Base-by-base conservation (phyloP, 2,888 invertebrate species). In the Apamea anceps region DNA sequence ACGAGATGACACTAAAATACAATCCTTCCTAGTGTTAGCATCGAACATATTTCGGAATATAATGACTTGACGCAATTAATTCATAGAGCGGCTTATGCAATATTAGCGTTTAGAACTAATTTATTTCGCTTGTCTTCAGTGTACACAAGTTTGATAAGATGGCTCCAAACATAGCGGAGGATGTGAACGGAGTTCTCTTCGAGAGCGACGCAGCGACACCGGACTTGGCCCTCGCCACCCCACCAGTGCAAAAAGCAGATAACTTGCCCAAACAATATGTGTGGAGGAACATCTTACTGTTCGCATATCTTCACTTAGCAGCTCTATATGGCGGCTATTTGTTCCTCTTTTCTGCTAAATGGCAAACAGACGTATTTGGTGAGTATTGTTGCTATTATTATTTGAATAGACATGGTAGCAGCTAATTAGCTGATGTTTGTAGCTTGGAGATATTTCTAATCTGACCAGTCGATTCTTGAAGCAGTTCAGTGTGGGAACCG, bases 281-380 rank as follows among this genome's bases (percentile, higher is more conserved):
- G 13, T 99, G 99, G 99, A 97, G 98, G 87, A 99, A 99, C 93
- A 98, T 99, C 72, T 94, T 98, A n/a, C 97, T 98, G 1, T 99
- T 99, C 92, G 95, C 97, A 15, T 98, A 98, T 92, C 97, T 99
- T 82, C 99, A 99, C 93, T 63, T 98, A 72, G 98, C 98, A 5
- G 98, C 98, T 0, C 76, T 98, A 0, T 98, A 98, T 92, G 99
- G 99, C 74, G 93, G 98, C 8, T 98, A 98, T 94, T 97, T 98
- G 32, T 97, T 98, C 92, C 94, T 98, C 54, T 97, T 98, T 75
- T 98, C 98, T 8, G 98, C 98, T 57, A 98, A 98, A 97, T 97
- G 98, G 95, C 95, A 96, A 87, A 99, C 99, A 18, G 95, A 97
- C 78, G 89, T 98, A 83, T 98, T 98, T 92, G 98, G 99, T 99